Evolutionary conservation across 2,113 vertebrate genomes (phyloP).

Genomic region (Strix aluco): DNA sequence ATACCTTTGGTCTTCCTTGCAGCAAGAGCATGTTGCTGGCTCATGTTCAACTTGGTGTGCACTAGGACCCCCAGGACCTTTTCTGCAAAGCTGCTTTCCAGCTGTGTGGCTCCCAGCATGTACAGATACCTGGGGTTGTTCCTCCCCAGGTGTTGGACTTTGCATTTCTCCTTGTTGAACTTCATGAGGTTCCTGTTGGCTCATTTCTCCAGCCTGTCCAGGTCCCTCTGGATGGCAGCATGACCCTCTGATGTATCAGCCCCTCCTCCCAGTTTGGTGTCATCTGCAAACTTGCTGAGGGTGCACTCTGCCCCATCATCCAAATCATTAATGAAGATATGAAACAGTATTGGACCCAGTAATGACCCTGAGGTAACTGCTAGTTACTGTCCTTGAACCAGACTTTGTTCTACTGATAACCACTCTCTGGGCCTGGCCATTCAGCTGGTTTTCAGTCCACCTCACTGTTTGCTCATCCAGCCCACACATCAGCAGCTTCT

Average conservation of each 20-base stretch:
- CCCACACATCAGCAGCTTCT: neutral
- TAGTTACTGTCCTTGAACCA: neutral
- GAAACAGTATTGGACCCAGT: neutral
- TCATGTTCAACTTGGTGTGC: neutral
- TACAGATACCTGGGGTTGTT: neutral
- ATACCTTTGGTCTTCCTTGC: neutral
- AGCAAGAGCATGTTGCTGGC: neutral
- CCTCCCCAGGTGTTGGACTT: neutral
- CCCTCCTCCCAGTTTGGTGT: neutral
- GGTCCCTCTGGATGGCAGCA: no score
- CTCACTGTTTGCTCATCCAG: neutral
- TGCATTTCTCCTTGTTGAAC: neutral
- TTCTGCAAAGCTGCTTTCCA: neutral
- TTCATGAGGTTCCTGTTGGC: neutral
- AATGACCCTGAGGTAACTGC: neutral
- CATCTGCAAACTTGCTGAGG: neutral
- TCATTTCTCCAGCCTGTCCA: no score
- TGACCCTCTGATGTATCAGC: no score
- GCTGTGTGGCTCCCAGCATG: fast-evolving
- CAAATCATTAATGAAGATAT: neutral
- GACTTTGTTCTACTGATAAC: neutral
- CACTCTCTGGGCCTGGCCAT: neutral
- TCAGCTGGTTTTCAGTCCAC: neutral
- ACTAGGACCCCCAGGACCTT: neutral
- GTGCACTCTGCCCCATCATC: neutral